Percentiles rank a stretch among this genome's conserved stretches.
These are phyloP conservation scores for Elmis aenea DNA, from an alignment of 2,888 invertebrate genomes.

Conservation along the genomic window DNA sequence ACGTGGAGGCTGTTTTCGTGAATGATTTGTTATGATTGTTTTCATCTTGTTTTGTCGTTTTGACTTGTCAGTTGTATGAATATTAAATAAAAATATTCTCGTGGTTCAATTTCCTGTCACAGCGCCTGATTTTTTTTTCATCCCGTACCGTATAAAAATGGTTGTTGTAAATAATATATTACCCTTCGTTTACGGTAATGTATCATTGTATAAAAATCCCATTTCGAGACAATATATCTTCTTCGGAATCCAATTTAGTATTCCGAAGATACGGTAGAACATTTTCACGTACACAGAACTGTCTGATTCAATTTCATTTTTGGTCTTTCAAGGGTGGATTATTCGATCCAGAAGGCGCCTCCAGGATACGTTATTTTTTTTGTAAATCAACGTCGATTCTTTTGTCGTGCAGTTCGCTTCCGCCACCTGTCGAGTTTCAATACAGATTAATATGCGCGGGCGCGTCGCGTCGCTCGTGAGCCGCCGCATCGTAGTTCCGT, in stretches of 20 bases:
- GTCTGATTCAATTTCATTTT: slow-evolving; percentile 13
- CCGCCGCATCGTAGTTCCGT: slow-evolving; percentile 6
- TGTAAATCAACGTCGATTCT: no score
- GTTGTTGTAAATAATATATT: no score
- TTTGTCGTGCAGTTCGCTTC: no score
- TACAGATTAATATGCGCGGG: slow-evolving; percentile 5
- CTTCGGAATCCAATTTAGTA: slow-evolving; percentile 13
- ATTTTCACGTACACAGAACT: slow-evolving; percentile 11
- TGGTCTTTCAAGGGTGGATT: slow-evolving; percentile 5
- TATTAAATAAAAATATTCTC: no score
- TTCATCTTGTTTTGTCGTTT: no score
- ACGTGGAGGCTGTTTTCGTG: no score
- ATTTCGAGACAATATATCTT: slow-evolving; percentile 14
- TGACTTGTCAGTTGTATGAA: no score
- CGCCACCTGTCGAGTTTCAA: slow-evolving; percentile 12
- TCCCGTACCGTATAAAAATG: no score
- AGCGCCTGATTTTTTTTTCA: no score
- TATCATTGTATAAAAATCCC: slow-evolving; percentile 14
- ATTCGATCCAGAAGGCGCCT: not conserved
- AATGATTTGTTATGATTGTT: no score
- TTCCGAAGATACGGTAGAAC: slow-evolving; percentile 10
- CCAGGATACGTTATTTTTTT: no score
- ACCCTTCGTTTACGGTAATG: slow-evolving; percentile 13
- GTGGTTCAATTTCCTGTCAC: no score
- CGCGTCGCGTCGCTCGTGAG: slow-evolving; percentile 8